phyloP scores from a whole-genome alignment of 1,140 invertebrate genomes.

The Dufourea novaeangliae region DNA sequence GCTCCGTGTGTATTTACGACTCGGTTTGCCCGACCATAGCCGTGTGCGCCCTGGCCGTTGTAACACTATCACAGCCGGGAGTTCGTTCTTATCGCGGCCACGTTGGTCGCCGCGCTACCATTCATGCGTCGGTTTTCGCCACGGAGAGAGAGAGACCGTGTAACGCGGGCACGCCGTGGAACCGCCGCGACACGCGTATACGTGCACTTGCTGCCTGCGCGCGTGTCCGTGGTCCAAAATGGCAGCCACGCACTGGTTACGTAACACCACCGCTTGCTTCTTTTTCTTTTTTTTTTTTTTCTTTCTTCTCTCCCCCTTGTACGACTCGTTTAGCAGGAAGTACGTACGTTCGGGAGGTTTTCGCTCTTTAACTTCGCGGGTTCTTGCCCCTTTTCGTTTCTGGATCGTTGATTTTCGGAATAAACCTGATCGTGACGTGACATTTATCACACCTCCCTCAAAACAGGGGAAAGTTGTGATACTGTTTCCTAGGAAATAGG shows the following conservation, averaged over 20 bases:
- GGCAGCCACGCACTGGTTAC: conserved; percentile 38
- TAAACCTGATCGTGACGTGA: too few species aligned
- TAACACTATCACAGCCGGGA: conserved; percentile 15
- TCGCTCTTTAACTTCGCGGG: too few species aligned
- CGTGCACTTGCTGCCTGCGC: background rate
- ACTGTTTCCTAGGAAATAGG: too few species aligned
- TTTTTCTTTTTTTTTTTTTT: background rate
- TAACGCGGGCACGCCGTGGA: background rate
- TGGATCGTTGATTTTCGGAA: too few species aligned
- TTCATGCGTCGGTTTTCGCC: background rate
- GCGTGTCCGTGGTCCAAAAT: conserved; percentile 47
- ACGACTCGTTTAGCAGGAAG: too few species aligned
- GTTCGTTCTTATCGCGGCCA: conserved; percentile 15
- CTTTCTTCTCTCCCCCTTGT: background rate
- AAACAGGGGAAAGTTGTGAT: too few species aligned
- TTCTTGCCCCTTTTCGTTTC: too few species aligned
- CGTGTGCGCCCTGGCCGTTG: background rate
- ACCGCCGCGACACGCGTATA: background rate
- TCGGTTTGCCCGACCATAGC: background rate
- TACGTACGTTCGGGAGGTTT: too few species aligned
- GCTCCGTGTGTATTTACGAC: background rate
- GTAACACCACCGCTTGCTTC: conserved; percentile 17
- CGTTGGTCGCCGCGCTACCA: background rate
- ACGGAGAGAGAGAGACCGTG: too few species aligned
- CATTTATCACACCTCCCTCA: too few species aligned